Conservation (phyloP, 2,797 vertebrate species). For the Selene dorsalis region DNA sequence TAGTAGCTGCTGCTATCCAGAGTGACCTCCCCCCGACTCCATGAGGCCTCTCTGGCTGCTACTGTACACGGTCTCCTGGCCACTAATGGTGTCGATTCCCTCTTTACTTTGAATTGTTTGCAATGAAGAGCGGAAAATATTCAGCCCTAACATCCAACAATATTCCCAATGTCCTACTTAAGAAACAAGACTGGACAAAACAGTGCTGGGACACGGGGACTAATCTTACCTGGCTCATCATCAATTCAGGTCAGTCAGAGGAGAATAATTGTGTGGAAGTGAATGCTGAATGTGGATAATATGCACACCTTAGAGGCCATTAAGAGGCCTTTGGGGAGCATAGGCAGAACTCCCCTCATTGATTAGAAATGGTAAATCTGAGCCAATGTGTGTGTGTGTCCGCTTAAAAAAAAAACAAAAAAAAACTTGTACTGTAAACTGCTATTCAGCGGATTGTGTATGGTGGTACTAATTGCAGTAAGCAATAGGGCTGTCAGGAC, state of each 20-base stretch:
- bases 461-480: conserved; percentile 83
- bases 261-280: conserved; percentile 80
- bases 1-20: background rate
- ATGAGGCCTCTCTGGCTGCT: background rate
- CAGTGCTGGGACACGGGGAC: conserved; percentile 72
- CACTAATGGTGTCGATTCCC: conserved; percentile 13
- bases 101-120: conserved; percentile 50
- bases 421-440: conserved; percentile 75
- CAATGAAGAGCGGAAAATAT: conserved; percentile 35
- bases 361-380: conserved; percentile 84
- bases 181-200: conserved; percentile 73
- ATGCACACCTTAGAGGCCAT: conserved; percentile 80
- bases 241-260: conserved; percentile 84
- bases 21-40: conserved; percentile 1
- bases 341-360: conserved; percentile 76
- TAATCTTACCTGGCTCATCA: conserved; percentile 67
- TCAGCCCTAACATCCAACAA: conserved; percentile 35
- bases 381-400: conserved; percentile 77
- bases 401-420: conserved; percentile 62
- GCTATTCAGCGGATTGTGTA: conserved; percentile 80
- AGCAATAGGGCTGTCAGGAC: conserved; percentile 85
- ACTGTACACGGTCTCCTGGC: conserved; percentile 6
- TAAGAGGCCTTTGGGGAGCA: conserved; percentile 82
- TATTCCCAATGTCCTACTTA: conserved; percentile 78
- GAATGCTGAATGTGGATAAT: conserved; percentile 84